phyloP scores from a whole-genome alignment of 2,113 vertebrate genomes.

The Embiotoca jacksoni region DNA sequence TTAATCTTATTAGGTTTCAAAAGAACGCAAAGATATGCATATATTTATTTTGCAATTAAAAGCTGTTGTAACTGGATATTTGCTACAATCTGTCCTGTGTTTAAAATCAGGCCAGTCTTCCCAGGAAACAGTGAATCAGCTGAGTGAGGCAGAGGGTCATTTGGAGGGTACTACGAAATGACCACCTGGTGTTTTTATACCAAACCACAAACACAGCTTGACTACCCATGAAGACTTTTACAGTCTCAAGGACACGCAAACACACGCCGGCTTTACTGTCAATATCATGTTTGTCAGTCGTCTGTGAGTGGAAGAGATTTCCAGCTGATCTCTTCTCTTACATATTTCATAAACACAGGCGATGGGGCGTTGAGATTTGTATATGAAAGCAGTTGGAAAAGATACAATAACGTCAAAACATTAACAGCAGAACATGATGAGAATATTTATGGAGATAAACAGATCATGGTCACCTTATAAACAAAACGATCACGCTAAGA shows the following conservation, averaged over 20 bases:
- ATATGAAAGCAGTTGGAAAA: background rate
- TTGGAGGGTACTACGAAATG: conserved; percentile 36
- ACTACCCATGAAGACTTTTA: conserved; percentile 30
- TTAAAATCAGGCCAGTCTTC: conserved; percentile 2
- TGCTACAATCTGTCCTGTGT: background rate
- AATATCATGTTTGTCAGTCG: conserved; percentile 3
- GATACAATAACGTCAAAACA: too few species aligned
- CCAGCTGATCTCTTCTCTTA: background rate
- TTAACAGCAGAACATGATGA: too few species aligned
- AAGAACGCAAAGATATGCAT: background rate
- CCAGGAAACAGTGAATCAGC: background rate
- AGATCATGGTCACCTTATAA: too few species aligned
- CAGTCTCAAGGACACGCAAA: conserved; percentile 66
- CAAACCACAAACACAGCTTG: conserved; percentile 21
- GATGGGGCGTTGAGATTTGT: background rate
- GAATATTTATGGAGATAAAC: background rate
- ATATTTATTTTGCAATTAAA: conserved; percentile 2
- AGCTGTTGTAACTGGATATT: background rate
- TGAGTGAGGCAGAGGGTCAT: conserved; percentile 36
- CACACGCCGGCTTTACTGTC: conserved; percentile 1
- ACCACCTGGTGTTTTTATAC: conserved; percentile 58
- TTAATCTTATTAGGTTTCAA: background rate
- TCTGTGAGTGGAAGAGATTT: background rate
- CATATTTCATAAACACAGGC: background rate
- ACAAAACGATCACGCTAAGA: background rate